A percentile compares a stretch with the other conserved stretches of the same genome.
These are phyloP conservation scores for Archips xylosteana DNA, from an alignment of 2,888 invertebrate genomes.

Conservation along the genomic window DNA sequence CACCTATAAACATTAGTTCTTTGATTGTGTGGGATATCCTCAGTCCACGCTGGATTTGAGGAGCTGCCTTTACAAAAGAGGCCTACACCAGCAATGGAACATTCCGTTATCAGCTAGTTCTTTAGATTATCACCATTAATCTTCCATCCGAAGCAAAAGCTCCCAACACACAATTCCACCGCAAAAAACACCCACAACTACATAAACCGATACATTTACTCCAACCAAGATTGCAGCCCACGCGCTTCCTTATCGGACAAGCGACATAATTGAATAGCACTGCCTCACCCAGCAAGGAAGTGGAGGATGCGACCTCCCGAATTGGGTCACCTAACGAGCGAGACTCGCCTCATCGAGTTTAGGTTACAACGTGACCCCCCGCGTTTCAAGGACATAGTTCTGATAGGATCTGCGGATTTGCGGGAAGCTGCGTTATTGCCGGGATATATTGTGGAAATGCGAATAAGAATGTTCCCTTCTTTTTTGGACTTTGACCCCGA, in stretches of 20 bases:
- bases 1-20: no score
- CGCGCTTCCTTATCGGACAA: conserved; percentile 45
- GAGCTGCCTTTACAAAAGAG: no score
- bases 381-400: conserved; percentile 36
- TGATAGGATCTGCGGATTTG: conserved; percentile 32
- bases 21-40: no score
- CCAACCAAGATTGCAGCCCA: conserved; percentile 11
- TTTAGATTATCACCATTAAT: neutral
- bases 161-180: neutral
- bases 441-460: conserved; percentile 21
- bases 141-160: neutral
- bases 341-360: conserved; percentile 44
- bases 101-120: neutral
- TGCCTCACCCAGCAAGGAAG: conserved; percentile 19
- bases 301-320: conserved; percentile 31
- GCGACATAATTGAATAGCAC: conserved; percentile 56
- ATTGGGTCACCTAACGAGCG: conserved; percentile 55
- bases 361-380: conserved; percentile 35
- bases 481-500: conserved; percentile 24
- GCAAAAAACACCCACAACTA: neutral
- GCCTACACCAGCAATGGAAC: neutral
- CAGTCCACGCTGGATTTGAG: no score
- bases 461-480: conserved; percentile 8
- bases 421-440: conserved; percentile 29
- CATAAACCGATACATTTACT: conserved; percentile 1